phyloP scores from a whole-genome alignment of 2,888 invertebrate genomes.

The Aporophyla nigra region DNA sequence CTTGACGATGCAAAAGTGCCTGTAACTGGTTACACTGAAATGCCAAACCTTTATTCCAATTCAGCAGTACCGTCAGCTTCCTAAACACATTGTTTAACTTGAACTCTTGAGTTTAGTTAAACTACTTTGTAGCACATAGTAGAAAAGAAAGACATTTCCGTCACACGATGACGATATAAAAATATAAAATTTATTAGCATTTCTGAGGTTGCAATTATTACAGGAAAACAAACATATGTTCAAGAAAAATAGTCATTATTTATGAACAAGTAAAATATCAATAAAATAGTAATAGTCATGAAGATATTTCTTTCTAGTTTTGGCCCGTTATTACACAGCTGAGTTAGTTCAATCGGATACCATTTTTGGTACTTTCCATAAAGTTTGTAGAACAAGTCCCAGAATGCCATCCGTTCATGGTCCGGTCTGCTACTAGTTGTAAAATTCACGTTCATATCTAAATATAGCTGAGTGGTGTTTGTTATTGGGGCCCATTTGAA shows the following conservation, averaged over 20 bases:
- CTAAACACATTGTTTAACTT: too few species aligned
- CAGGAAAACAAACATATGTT: neutral
- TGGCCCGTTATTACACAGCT: neutral
- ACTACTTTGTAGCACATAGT: too few species aligned
- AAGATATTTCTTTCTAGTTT: neutral
- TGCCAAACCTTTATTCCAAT: too few species aligned
- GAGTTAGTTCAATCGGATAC: neutral
- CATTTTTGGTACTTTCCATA: conserved; percentile 57
- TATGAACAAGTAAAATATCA: neutral
- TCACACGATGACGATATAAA: too few species aligned
- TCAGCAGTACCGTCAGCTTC: too few species aligned
- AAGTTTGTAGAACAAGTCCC: conserved; percentile 68
- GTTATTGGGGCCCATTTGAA: conserved; percentile 66
- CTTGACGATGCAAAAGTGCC: too few species aligned
- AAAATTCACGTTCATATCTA: conserved; percentile 58
- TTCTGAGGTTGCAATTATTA: too few species aligned
- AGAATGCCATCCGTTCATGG: conserved; percentile 64
- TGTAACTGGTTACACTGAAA: too few species aligned
- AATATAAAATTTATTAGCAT: too few species aligned
- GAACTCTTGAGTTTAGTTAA: too few species aligned
- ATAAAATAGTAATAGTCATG: neutral
- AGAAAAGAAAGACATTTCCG: too few species aligned
- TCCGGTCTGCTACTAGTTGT: conserved; percentile 48
- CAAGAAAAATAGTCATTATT: conserved; percentile 2
- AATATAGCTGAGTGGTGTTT: conserved; percentile 47